Conservation (phyloP, 1,140 invertebrate species). For the Maniola jurtina region DNA sequence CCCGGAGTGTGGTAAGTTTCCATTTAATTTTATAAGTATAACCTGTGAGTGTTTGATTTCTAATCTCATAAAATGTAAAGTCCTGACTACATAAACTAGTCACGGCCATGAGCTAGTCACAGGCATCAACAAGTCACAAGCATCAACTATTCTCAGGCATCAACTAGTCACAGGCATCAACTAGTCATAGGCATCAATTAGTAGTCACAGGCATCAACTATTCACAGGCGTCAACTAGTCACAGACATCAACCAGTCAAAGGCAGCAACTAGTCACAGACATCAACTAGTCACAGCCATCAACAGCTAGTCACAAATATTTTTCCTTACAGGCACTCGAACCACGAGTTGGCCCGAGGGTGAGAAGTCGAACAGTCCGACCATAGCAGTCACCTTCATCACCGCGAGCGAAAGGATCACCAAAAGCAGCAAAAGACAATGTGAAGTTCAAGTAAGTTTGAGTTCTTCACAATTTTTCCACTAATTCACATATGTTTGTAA, state of each 20-base stretch:
- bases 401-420: constrained; percentile 50
- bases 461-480: neutral
- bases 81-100: too few species aligned
- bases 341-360: constrained; percentile 49
- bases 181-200: too few species aligned
- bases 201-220: neutral
- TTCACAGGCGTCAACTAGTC: too few species aligned
- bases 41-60: too few species aligned
- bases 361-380: constrained; percentile 50
- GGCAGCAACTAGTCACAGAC: neutral
- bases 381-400: constrained; percentile 58
- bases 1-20: constrained; percentile 46
- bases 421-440: constrained; percentile 56
- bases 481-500: too few species aligned
- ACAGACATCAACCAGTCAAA: neutral
- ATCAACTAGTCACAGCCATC: neutral
- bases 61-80: too few species aligned
- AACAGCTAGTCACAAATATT: neutral
- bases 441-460: constrained; percentile 55
- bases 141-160: too few species aligned
- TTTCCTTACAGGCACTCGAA: constrained; percentile 32
- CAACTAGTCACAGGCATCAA: neutral
- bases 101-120: neutral
- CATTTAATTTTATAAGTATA: neutral
- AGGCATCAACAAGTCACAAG: too few species aligned